Conservation (phyloP, 1,140 invertebrate species). For the Nylanderia fulva region DNA sequence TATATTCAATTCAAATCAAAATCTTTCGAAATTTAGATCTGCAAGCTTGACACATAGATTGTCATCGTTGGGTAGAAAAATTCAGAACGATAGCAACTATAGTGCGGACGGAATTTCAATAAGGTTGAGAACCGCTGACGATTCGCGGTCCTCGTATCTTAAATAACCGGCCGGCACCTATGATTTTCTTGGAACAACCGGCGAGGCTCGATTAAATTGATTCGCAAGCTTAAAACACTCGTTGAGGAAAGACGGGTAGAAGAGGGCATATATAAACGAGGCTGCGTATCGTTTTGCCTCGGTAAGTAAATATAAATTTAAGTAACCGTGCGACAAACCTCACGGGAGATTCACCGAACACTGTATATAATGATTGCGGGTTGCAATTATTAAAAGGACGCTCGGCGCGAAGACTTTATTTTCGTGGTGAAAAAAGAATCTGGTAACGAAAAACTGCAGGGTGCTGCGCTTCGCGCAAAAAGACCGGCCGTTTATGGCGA, state of each 20-base stretch:
- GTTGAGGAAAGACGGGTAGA: constrained; percentile 20
- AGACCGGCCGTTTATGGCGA: constrained; percentile 34
- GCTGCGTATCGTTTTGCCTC: constrained; percentile 63
- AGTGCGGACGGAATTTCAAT: background rate
- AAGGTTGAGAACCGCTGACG: constrained; percentile 76
- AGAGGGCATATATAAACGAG: constrained; percentile 56
- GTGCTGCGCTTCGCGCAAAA: background rate
- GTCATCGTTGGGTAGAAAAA: background rate
- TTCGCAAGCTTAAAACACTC: constrained; percentile 74
- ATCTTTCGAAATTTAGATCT: background rate
- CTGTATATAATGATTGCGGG: background rate
- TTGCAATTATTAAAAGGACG: constrained; percentile 1
- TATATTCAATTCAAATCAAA: background rate
- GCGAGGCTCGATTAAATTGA: constrained; percentile 81
- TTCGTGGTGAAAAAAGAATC: background rate
- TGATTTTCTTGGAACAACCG: constrained; percentile 82
- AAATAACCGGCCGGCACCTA: constrained; percentile 81
- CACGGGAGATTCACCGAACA: background rate
- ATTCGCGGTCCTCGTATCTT: constrained; percentile 74
- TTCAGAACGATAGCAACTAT: background rate
- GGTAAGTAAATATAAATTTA: constrained; percentile 79
- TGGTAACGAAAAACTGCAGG: background rate
- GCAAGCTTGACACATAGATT: background rate
- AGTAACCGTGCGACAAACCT: constrained; percentile 65
- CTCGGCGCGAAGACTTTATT: background rate